Conservation (phyloP, 2,113 vertebrate species). For the Maylandia zebra region DNA sequence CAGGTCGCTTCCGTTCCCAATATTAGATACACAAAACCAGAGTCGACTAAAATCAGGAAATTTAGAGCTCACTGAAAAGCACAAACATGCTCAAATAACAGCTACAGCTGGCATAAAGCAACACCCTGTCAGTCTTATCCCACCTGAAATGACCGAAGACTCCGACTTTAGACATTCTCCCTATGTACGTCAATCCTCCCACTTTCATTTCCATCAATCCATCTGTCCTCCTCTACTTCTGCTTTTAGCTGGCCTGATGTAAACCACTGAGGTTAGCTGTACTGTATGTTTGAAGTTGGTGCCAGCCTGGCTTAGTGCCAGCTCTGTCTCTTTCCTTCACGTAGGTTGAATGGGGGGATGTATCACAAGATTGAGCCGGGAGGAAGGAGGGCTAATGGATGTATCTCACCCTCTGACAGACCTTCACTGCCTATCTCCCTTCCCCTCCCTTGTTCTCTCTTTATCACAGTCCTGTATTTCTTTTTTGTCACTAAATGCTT, state of each 20-base stretch:
- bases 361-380: conserved; percentile 55
- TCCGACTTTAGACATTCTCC: conserved; percentile 27
- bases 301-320: conserved; percentile 65
- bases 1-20: neutral
- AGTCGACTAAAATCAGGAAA: conserved; percentile 20
- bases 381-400: conserved; percentile 65
- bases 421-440: conserved; percentile 41
- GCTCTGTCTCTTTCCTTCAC: conserved; percentile 39
- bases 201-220: conserved; percentile 57
- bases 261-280: conserved; percentile 53
- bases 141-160: conserved; percentile 37
- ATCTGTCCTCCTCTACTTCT: conserved; percentile 53
- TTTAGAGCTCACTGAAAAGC: neutral
- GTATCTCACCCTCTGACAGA: conserved; percentile 56
- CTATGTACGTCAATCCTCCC: conserved; percentile 42
- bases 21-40: conserved; percentile 4
- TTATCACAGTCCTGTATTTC: conserved; percentile 10
- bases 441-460: conserved; percentile 46
- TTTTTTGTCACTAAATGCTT: conserved; percentile 28
- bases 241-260: conserved; percentile 54
- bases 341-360: conserved; percentile 33
- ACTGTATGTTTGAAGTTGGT: conserved; percentile 66
- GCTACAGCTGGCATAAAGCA: conserved; percentile 5
- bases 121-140: conserved; percentile 29
- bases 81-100: conserved; percentile 20